Evolutionary conservation across 2,113 vertebrate species (phyloP).

Genomic region (Halcyon malimbica): DNA sequence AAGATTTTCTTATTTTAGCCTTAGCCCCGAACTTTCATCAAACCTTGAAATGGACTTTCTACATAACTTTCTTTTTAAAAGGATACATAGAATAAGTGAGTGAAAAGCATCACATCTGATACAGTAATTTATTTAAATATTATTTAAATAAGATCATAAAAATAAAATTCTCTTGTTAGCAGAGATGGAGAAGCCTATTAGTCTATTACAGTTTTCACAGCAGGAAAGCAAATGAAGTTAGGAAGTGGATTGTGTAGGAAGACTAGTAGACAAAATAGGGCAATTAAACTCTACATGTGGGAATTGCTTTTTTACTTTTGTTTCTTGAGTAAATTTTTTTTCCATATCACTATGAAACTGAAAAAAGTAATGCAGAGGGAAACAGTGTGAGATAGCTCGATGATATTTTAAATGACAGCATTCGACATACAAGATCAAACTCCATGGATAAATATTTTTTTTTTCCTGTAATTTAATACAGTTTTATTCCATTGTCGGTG

Average conservation of each 20-base stretch:
- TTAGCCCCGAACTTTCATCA: neutral
- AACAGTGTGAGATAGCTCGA: neutral
- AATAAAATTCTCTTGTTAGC: neutral
- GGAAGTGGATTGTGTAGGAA: neutral
- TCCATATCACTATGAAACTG: neutral
- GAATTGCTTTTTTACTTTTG: neutral
- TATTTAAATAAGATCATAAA: neutral
- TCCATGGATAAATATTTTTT: neutral
- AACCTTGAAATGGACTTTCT: neutral
- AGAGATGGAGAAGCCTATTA: neutral
- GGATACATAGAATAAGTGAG: neutral
- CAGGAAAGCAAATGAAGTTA: neutral
- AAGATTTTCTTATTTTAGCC: neutral
- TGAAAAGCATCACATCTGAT: neutral
- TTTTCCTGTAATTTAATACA: neutral
- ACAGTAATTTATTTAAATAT: neutral
- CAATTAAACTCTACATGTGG: neutral
- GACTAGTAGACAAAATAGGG: neutral
- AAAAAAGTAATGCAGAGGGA: neutral
- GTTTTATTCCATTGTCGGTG: neutral
- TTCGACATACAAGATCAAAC: neutral
- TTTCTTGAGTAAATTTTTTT: neutral
- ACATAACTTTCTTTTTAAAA: neutral
- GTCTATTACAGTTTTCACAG: constrained; percentile 23
- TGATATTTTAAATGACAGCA: neutral